Base-by-base conservation (phyloP, 1,140 invertebrate species). In the Coptotermes formosanus region DNA sequence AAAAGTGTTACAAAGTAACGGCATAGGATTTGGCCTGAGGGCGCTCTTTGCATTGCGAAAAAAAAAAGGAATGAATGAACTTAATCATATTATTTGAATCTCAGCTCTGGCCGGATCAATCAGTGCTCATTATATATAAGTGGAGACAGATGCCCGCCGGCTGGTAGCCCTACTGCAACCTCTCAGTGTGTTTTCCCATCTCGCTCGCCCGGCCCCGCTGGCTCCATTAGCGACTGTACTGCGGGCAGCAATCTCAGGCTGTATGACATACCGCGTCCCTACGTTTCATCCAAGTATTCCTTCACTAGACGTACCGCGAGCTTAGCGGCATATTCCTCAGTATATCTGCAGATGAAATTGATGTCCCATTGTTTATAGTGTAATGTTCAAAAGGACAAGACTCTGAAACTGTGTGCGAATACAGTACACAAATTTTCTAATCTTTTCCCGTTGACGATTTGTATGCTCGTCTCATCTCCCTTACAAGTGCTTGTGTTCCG, bases 91-190 rank as follows among this genome's bases (percentile, higher is more conserved):
- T 75, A 75, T 75, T 30, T n/a, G 64, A 75, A 30, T 30, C 25
- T n/a, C 25, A 30, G 25, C 64, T 8, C 25, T 25, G 59, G 59
- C 21, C 59, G 64, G 25, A 30, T 75, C 64, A 30, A 75, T 75
- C 64, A 75, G 8, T 75, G 64, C 64, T 75, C 64, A 75, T 75
- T 75, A 75, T 75, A 75, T 75, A 75, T 75, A 75, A 75, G 25
- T 75, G 64, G 64, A 16, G 64, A 75, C 64, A 75, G 64, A 75
- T 75, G 64, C 64, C 64, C 64, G 7, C 64, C 64, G n/a, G 64
- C 64, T n/a, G 25, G 25, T 55, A 75, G 64, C 6, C 9, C 16
- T 64, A 19, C 59, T 64, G 59, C 64, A 7, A 75, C 64, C 25
- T 75, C n/a, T 75, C n/a, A 75, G n/a, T 30, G 64, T 30, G 64